Base-by-base conservation (phyloP, 1,140 invertebrate genomes). In the Drosophila seguyi region DNA sequence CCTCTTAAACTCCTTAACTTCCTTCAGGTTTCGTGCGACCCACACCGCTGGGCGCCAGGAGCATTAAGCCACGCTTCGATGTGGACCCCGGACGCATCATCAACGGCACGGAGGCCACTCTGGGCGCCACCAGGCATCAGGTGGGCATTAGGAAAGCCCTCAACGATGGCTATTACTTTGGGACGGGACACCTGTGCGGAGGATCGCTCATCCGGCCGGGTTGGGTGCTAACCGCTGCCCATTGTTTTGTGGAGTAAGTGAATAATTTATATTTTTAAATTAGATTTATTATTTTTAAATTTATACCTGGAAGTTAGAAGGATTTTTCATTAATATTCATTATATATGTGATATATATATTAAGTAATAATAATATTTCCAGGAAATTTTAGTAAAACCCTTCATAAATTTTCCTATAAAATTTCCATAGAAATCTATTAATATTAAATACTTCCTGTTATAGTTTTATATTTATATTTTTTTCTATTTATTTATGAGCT, bases 231-330 rank as follows among this genome's bases (percentile, higher is more conserved):
- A 90, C 91, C 20, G 94, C 94, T 13, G 93, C 93, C 34, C 92
- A 94, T 79, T 94, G 94, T 29, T 93, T 94, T 75, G 78, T 90
- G 27, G 75, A 92, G 91, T 92, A 62, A 90, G 91, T 48, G 14
- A 2, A 14, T 45, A 22, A 45, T 7, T 22, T 14, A 7, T 8
- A 10, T 16, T 4, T 47, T 25, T 4, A 2, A 29, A 3, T 18
- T n/a, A 39, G 8, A n/a, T 41, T 39, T n/a, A n/a, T n/a, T n/a
- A n/a, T n/a, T n/a, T n/a, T n/a, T n/a, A n/a, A n/a, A n/a, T n/a
- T n/a, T n/a, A n/a, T n/a, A n/a, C n/a, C n/a, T n/a, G n/a, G n/a
- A n/a, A n/a, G n/a, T n/a, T n/a, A n/a, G n/a, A n/a, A n/a, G n/a
- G n/a, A n/a, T n/a, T n/a, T n/a, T n/a, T n/a, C n/a, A n/a, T n/a